Evolutionary conservation across 2,888 invertebrate genomes (phyloP).

Genomic region (Brachypalpus laphriformis): DNA sequence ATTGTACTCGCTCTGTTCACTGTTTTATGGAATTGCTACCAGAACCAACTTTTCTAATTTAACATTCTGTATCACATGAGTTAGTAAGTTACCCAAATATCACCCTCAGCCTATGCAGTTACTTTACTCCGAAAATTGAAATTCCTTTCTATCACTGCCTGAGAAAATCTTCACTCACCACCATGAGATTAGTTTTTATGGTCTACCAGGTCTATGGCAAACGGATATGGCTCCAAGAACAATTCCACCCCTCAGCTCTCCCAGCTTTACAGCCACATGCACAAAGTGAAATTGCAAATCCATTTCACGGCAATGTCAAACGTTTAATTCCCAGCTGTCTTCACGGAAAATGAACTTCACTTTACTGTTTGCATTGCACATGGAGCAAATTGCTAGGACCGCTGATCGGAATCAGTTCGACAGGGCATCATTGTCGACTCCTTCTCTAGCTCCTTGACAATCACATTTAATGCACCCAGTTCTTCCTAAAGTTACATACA

Average conservation of each 20-base stretch:
- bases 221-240: neutral
- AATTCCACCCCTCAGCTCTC: neutral
- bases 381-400: constrained; percentile 52
- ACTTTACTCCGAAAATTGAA: neutral
- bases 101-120: neutral
- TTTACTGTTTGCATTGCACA: constrained; percentile 44
- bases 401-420: constrained; percentile 36
- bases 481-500: constrained; percentile 8
- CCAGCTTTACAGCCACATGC: neutral
- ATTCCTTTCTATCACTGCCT: constrained; percentile 9
- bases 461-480: constrained; percentile 56
- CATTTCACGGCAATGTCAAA: constrained; percentile 59
- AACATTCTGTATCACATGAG: no score
- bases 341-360: constrained; percentile 54
- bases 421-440: constrained; percentile 4
- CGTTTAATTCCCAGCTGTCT: constrained; percentile 60
- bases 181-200: neutral
- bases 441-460: constrained; percentile 39
- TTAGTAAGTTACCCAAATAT: no score
- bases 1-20: no score
- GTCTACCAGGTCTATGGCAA: constrained; percentile 8
- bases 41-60: no score
- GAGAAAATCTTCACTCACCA: neutral
- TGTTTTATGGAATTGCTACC: no score
- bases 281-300: constrained; percentile 56